Base-by-base conservation (phyloP, 2,797 vertebrate genomes). In the Phoebastria nigripes region DNA sequence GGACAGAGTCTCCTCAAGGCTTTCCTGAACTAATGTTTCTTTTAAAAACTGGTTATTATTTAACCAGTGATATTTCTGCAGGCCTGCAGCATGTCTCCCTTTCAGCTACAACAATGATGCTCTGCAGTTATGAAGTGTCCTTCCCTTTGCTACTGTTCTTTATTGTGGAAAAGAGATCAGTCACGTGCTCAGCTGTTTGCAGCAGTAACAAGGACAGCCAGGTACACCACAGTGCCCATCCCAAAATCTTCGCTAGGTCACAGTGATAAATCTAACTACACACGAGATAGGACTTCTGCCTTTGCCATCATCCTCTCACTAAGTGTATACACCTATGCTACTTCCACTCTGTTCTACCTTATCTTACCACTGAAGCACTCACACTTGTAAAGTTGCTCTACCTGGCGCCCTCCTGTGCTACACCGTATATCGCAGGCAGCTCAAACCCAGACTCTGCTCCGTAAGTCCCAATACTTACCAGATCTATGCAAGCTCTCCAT, bases 271-370 rank as follows among this genome's bases (percentile, higher is more conserved):
- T 11, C 20, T 5, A 42, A 6, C 41, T 9, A 15, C 41, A 5
- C 0, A 5, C 1, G 1, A 56, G 24, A 25, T 1, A 10, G 31
- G 19, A 47, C 39, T 51, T 61, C 0, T 1, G 49, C 35, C 67
- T 37, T n/a, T 22, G 67, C 41, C 8, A 9, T 11, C 41, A 9
- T 3, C 12, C 49, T 29, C 19, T 21, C 52, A 7, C 15, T 13
- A 21, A 9, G 9, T 5, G 1, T 4, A 41, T 4, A 46, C 44
- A n/a, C 19, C 46, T 4, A 11, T 3, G 42, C 22, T 17, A 3
- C 15, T 25, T 33, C 26, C 47, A 37, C 17, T 5, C 69, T 6
- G 6, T 14, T 33, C 49, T 16, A 6, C 51, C 26, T 14, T 19
- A 9, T 1, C 56, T 14, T 6, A 1, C 15, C 0, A 1, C 47